Conservation (phyloP, 2,888 invertebrate genomes). For the Reticulitermes lucifugus region DNA sequence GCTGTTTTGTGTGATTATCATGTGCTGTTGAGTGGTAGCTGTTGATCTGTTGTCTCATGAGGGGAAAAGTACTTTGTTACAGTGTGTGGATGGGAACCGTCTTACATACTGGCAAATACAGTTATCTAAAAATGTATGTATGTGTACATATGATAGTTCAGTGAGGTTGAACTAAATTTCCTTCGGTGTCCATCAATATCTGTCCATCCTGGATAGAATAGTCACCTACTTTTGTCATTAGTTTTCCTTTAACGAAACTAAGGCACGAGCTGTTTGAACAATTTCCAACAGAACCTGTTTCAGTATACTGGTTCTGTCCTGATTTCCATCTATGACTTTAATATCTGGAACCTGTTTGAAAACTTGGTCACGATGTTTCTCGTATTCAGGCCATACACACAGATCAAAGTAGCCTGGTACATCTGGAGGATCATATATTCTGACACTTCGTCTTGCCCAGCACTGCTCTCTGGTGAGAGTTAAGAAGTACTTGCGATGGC, state of each 20-base stretch:
- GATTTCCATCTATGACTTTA: constrained; percentile 45
- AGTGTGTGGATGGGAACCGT: too few relatives aligned
- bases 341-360: constrained; percentile 58
- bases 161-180: too few relatives aligned
- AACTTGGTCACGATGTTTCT: constrained; percentile 68
- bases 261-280: not conserved
- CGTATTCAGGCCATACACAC: constrained; percentile 92
- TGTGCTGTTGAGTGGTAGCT: too few relatives aligned
- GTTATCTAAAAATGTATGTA: too few relatives aligned
- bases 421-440: constrained; percentile 89
- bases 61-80: too few relatives aligned
- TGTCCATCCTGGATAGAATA: too few relatives aligned
- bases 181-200: too few relatives aligned
- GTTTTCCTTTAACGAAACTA: not conserved
- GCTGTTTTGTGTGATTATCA: too few relatives aligned
- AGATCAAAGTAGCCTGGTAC: constrained; percentile 87
- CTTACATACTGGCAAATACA: too few relatives aligned
- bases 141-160: too few relatives aligned
- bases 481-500: constrained; percentile 80
- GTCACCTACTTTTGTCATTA: too few relatives aligned
- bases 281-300: constrained; percentile 28
- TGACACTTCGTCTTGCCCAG: constrained; percentile 68
- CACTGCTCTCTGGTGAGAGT: constrained; percentile 78
- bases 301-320: not conserved
- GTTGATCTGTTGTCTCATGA: too few relatives aligned